These are phyloP conservation scores for Hybos culiciformis DNA, from an alignment of 2,888 invertebrate genomes.

Conservation along the genomic window DNA sequence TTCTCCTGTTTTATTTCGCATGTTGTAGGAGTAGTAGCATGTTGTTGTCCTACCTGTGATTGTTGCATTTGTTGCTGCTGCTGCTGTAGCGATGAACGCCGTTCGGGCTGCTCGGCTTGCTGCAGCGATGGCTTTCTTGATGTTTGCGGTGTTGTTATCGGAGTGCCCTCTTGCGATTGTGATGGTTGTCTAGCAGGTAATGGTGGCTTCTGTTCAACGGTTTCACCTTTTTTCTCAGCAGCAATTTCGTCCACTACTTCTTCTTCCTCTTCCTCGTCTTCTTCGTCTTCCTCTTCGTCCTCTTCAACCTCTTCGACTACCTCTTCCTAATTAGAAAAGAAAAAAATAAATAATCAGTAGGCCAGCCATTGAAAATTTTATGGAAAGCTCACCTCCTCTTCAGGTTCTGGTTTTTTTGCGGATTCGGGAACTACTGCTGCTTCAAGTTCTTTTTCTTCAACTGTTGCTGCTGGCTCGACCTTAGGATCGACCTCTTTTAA, in stretches of 20 bases:
- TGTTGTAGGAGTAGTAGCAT: not conserved
- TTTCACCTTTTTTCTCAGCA: not conserved
- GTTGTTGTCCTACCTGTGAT: not conserved
- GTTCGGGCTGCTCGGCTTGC: not conserved
- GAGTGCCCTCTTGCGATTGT: conserved; percentile 1
- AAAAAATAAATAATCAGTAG: not conserved
- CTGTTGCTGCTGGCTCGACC: not conserved
- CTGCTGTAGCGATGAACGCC: not conserved
- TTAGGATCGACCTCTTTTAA: not conserved
- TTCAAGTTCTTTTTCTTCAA: not conserved
- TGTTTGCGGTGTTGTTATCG: not conserved
- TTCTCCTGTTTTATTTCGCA: conserved; percentile 39
- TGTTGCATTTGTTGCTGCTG: not conserved
- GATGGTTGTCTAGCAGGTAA: not conserved
- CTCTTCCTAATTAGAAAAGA: not conserved
- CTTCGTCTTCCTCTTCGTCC: conserved; percentile 2
- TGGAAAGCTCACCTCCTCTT: not conserved
- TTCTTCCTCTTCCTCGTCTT: conserved; percentile 4
- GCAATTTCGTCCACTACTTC: not conserved
- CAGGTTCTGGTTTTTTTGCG: too few relatives aligned
- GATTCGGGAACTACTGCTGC: too few relatives aligned
- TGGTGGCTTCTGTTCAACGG: not conserved
- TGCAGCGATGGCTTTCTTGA: not conserved
- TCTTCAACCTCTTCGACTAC: conserved; percentile 5
- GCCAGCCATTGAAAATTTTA: not conserved